Evolutionary conservation across 2,888 invertebrate genomes (phyloP).

Genomic region (Eubasilissa splendida): DNA sequence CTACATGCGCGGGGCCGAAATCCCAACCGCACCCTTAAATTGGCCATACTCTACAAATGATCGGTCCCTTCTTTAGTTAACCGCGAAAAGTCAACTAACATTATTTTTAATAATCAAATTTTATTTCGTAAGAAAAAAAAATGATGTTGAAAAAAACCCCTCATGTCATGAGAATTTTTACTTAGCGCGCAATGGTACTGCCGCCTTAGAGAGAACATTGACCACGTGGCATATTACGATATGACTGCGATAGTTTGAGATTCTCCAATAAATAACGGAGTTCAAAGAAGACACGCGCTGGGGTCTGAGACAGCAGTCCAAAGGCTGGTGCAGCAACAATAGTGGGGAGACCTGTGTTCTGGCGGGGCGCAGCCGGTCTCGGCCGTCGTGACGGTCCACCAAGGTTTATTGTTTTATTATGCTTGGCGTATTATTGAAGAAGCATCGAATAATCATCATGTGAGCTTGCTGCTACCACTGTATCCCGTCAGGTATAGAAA

Average conservation of each 20-base stretch:
- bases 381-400: slow-evolving; percentile 53
- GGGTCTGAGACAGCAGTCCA: not conserved
- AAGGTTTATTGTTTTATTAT: slow-evolving; percentile 58
- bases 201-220: no score
- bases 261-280: slow-evolving; percentile 23
- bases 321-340: slow-evolving; percentile 1
- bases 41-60: no score
- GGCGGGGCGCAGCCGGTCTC: slow-evolving; percentile 16
- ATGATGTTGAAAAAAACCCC: slow-evolving; percentile 2
- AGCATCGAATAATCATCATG: slow-evolving; percentile 11
- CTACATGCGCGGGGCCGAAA: no score
- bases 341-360: not conserved
- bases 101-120: no score
- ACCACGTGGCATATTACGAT: slow-evolving; percentile 29
- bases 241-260: slow-evolving; percentile 18
- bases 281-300: slow-evolving; percentile 20
- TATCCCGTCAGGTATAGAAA: no score
- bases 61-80: no score
- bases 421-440: slow-evolving; percentile 44
- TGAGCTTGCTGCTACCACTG: not conserved
- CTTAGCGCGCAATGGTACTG: no score
- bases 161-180: not conserved
- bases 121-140: no score
- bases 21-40: no score
- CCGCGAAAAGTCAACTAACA: no score